These are phyloP conservation scores for Centropus unirufus DNA, from an alignment of 2,113 vertebrate genomes.

Conservation along the genomic window DNA sequence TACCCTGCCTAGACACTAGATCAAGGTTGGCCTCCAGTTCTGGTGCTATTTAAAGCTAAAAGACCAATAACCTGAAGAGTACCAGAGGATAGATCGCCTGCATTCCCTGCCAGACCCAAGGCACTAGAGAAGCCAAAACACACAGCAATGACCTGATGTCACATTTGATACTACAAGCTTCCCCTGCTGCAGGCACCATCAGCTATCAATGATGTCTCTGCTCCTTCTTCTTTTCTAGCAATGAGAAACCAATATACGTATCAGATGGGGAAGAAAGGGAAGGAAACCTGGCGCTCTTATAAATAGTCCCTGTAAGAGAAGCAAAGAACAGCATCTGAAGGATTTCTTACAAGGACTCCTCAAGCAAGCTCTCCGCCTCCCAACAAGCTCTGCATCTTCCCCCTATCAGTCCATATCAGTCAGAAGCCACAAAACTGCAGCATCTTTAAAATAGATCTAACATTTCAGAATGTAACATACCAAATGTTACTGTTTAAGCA, in stretches of 20 bases:
- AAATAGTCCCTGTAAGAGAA: neutral
- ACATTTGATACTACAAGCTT: neutral
- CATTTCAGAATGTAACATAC: neutral
- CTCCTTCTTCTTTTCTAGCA: neutral
- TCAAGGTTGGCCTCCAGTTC: accelerated
- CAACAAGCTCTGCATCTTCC: neutral
- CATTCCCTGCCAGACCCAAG: neutral
- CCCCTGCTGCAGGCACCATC: neutral
- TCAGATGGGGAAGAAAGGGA: neutral
- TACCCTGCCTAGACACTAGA: neutral
- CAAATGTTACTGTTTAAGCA: neutral
- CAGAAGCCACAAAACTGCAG: neutral
- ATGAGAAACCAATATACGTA: neutral
- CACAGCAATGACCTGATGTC: neutral
- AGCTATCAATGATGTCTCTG: neutral
- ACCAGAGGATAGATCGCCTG: neutral
- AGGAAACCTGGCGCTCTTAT: neutral
- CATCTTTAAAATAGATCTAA: neutral
- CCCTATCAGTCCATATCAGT: neutral
- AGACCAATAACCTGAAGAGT: neutral
- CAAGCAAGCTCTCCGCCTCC: neutral
- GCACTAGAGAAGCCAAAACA: neutral
- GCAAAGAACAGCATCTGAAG: neutral
- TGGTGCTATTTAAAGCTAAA: neutral
- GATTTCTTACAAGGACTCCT: neutral